Evolutionary conservation across 2,113 vertebrate genomes (phyloP), one percentile per base, ranked within the genome.

Genomic region (Cyanoderma ruficeps): DNA sequence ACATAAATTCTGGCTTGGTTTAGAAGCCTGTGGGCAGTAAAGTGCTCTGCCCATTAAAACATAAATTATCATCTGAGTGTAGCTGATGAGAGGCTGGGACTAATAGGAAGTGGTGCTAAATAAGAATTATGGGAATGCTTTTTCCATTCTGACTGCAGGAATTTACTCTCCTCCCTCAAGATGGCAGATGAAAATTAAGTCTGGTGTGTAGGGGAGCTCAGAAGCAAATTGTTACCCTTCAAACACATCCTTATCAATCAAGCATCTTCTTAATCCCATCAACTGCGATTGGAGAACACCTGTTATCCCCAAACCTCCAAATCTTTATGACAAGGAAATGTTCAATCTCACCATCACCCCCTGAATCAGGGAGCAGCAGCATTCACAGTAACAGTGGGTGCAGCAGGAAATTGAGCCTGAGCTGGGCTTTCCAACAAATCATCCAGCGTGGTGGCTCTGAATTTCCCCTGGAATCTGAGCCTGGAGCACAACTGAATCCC

Each of bases 1-100:
- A 76, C 53, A 88, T 80, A 92, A 74, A 95, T 90, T 57, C 50
- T 57, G 67, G 18, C 82, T 89, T 89, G 72, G 84, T 92, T 96
- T 82, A 94, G 91, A 96, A 81, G 25, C 72, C 68, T 10, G 55
- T 42, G 71, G 96, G 95, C 89, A 94, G 79, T 71, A 83, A 94
- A 95, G 78, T 71, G 70, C 37, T 84, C 50, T 61, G 77, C 68
- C 52, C 35, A 93, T 95, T 88, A 96, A 95, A 93, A 97, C 77
- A 61, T 96, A 92, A 97, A 95, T 96, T 92, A 83, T 67, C 91
- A 63, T 65, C 50, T 46, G 68, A 77, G 31, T 25, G 60, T 15
- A 68, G 78, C 15, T 89, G 95, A 82, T 69, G 90, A 96, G 74
- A 87, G 63, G 46, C 93, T 89, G 77, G 72, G 55, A 91, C 94